Conservation (phyloP, 2,797 vertebrate species). For the Chelon auratus region DNA sequence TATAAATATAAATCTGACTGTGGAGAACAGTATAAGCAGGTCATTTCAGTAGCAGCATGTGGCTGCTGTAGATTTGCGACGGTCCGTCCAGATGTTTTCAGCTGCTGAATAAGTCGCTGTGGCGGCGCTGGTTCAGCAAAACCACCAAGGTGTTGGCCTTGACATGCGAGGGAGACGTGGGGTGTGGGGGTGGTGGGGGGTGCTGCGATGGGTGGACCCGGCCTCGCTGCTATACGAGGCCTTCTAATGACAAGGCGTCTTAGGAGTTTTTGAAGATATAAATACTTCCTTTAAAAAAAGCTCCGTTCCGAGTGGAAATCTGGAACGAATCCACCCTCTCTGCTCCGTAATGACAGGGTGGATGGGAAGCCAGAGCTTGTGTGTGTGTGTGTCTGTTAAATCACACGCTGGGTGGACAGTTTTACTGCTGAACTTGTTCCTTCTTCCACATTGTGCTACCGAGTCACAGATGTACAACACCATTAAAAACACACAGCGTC, state of each 20-base stretch:
- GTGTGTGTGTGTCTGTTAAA: slow-evolving; percentile 26
- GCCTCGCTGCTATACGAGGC: slow-evolving; percentile 48
- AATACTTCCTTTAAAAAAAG: slow-evolving; percentile 54
- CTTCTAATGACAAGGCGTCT: slow-evolving; percentile 73
- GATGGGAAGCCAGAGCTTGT: slow-evolving; percentile 26
- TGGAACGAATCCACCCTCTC: slow-evolving; percentile 43
- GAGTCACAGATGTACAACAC: slow-evolving; percentile 49
- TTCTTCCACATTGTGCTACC: slow-evolving; percentile 34
- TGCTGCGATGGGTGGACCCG: slow-evolving; percentile 55
- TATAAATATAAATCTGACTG: too few species aligned
- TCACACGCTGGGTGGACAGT: slow-evolving; percentile 13
- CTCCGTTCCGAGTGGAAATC: slow-evolving; percentile 38
- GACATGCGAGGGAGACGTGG: slow-evolving; percentile 1
- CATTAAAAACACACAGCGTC: slow-evolving; percentile 18
- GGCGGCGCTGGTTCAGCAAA: background rate
- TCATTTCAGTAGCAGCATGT: too few species aligned
- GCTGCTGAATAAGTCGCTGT: background rate
- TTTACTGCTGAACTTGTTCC: slow-evolving; percentile 35
- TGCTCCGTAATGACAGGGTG: slow-evolving; percentile 69
- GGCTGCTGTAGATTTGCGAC: background rate
- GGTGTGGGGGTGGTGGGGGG: slow-evolving; percentile 21
- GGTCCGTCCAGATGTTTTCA: background rate
- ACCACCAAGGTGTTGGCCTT: slow-evolving; percentile 49
- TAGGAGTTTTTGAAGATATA: slow-evolving; percentile 56
- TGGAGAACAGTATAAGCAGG: too few species aligned